A percentile compares a stretch with the other conserved stretches of the same genome.
Conservation (phyloP, 1,140 invertebrate species). For the Neotoxoptera formosana region DNA sequence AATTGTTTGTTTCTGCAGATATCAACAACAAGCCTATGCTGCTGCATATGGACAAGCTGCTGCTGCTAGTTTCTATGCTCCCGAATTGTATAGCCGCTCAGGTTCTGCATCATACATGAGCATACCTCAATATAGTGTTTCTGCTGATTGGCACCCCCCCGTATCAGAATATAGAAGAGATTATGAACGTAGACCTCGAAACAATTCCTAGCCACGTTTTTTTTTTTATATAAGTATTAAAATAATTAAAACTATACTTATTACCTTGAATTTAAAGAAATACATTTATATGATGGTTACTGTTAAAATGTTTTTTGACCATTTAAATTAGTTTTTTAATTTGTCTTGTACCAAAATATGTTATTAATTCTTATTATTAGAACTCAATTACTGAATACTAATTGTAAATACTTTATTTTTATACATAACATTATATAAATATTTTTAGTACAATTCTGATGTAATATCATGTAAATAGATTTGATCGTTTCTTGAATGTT, state of each 20-base stretch:
- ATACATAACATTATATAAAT: conserved; percentile 48
- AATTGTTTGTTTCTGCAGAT: background rate
- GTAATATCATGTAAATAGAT: conserved; percentile 33
- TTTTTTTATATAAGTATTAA: background rate
- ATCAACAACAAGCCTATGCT: conserved; percentile 56
- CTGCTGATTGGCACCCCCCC: conserved; percentile 43
- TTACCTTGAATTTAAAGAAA: conserved; percentile 23
- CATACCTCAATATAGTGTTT: conserved; percentile 33
- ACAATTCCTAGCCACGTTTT: conserved; percentile 54
- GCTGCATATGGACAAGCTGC: conserved; percentile 50
- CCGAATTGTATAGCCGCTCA: conserved; percentile 42
- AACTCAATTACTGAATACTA: conserved; percentile 14
- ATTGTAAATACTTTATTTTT: conserved; percentile 56
- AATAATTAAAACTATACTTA: background rate
- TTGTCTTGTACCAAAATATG: conserved; percentile 49
- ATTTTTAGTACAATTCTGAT: conserved; percentile 40
- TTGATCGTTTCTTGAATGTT: background rate
- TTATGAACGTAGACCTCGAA: conserved; percentile 51
- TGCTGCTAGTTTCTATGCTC: conserved; percentile 44
- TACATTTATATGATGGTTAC: background rate
- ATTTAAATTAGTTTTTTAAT: conserved; percentile 35
- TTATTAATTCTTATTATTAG: conserved; percentile 27
- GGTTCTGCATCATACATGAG: conserved; percentile 11
- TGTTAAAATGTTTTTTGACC: conserved; percentile 23
- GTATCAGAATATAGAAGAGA: conserved; percentile 48